Evolutionary conservation across 2,888 invertebrate species (phyloP), one percentile per base, ranked within the genome.

Genomic region (Nematopogon swammerdamellus): DNA sequence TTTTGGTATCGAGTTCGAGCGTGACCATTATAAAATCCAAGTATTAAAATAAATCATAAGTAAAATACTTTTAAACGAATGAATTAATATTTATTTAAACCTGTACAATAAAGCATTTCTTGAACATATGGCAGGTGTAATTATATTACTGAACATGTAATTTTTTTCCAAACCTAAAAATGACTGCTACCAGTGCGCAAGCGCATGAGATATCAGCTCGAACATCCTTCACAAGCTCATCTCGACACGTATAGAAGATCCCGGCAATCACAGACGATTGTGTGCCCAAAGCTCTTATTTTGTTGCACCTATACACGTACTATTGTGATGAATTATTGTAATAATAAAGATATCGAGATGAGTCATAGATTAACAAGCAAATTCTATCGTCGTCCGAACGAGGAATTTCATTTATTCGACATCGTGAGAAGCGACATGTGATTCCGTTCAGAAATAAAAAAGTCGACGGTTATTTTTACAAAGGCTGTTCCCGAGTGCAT

Each of bases 321-420:
- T 64, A 65, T 50, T 36, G 36, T 36, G n/a, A 14, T 36, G 36
- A 36, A 36, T 50, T 66, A 70, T 57, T 58, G 56, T 62, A 48
- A 72, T 70, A 74, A 76, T 77, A 73, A 73, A 75, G 68, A 63
- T 66, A 76, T 77, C 73, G 64, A 68, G 69, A 64, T 64, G 68
- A 66, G 67, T 70, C 67, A 66, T 67, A 67, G 64, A 65, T 67
- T 69, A 67, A 71, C 36, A 75, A 72, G 72, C 73, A 72, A 74
- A 75, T 72, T 72, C 74, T 72, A 70, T 71, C 72, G 70, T 72
- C 62, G 65, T 66, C 63, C 62, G 66, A 70, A 72, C 69, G 76
- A 77, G 77, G 60, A 57, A 66, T 75, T 76, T 74, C 68, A 73
- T 77, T 74, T 68, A 73, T 77, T 76, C 70, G 75, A 70, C 65